A percentile compares a stretch with the other conserved stretches of the same genome.
phyloP scores from a whole-genome alignment of 2,888 invertebrate species.

The Eupelmus urozonus region DNA sequence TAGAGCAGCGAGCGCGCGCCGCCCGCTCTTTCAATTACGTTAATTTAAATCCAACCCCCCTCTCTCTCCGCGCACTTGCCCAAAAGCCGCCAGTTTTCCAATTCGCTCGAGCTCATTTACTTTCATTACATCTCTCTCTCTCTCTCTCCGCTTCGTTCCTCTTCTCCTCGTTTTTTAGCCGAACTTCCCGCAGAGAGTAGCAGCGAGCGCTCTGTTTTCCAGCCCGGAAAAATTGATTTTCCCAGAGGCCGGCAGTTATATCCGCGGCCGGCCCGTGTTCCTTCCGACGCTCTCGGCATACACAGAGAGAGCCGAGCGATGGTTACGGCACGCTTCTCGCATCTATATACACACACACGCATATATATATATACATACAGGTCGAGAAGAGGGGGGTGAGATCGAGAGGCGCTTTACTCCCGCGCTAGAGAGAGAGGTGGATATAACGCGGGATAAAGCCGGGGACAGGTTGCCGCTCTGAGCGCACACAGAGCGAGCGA shows the following conservation, averaged over 20 bases:
- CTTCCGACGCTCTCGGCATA: too few species aligned
- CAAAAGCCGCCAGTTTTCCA: conserved; percentile 52
- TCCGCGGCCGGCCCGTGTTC: background rate
- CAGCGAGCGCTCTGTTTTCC: conserved; percentile 22
- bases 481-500: background rate
- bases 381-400: background rate
- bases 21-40: conserved; percentile 56
- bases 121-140: conserved; percentile 33
- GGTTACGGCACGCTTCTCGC: too few species aligned
- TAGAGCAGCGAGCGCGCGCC: conserved; percentile 17
- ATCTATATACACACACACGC: background rate
- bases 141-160: background rate
- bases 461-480: too few species aligned
- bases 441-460: too few species aligned
- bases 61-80: conserved; percentile 33
- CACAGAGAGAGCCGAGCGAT: too few species aligned
- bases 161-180: background rate
- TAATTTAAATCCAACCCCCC: conserved; percentile 53
- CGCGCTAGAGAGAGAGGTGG: too few species aligned
- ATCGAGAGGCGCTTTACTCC: background rate
- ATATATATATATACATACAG: background rate
- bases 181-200: background rate
- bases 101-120: conserved; percentile 59
- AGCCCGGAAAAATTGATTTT: conserved; percentile 48
- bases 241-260: background rate